These are phyloP conservation scores for Gambusia affinis DNA, from an alignment of 2,113 vertebrate genomes.

Conservation along the genomic window DNA sequence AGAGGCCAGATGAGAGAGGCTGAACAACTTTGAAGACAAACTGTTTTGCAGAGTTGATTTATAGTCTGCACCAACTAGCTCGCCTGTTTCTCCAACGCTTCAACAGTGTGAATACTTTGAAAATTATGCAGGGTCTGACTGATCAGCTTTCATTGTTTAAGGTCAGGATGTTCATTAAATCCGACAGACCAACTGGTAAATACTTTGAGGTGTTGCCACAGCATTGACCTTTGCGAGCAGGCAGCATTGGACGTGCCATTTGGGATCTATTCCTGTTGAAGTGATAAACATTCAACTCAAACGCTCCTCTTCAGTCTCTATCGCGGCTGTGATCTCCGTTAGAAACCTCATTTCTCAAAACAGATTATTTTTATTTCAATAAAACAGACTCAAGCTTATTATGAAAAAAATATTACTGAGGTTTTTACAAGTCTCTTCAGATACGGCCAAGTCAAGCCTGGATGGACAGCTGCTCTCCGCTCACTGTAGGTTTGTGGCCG, in stretches of 20 bases:
- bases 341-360: constrained; percentile 15
- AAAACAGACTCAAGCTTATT: not conserved
- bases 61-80: constrained; percentile 33
- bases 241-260: constrained; percentile 64
- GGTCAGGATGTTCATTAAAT: constrained; percentile 82
- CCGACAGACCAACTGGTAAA: constrained; percentile 66
- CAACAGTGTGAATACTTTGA: constrained; percentile 41
- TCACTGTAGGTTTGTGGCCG: constrained; percentile 28
- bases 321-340: constrained; percentile 65
- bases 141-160: constrained; percentile 77
- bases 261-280: constrained; percentile 41
- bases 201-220: constrained; percentile 61
- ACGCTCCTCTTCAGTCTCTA: constrained; percentile 47
- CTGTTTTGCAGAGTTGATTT: constrained; percentile 59
- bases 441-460: constrained; percentile 16
- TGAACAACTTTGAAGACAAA: constrained; percentile 52
- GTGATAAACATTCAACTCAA: constrained; percentile 59
- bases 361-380: not conserved
- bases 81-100: constrained; percentile 22
- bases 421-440: not conserved
- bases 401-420: not conserved
- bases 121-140: constrained; percentile 62
- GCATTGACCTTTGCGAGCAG: constrained; percentile 77
- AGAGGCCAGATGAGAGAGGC: constrained; percentile 48
- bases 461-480: constrained; percentile 43